Evolutionary conservation across 1,140 invertebrate genomes (phyloP).

Genomic region (Calephelis virginiensis): DNA sequence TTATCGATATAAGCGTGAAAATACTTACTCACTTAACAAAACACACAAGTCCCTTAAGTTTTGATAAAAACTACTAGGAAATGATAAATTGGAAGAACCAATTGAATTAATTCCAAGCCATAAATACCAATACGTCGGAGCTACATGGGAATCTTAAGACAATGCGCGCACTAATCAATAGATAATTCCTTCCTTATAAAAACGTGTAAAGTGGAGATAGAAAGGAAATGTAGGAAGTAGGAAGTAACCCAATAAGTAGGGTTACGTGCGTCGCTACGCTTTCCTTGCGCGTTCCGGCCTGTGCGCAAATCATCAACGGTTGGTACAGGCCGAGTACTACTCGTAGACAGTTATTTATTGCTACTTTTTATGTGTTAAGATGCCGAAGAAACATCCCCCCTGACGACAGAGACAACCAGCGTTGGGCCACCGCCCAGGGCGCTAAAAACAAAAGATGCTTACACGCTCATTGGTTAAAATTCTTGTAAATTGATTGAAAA

Average conservation of each 20-base stretch:
- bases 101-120: not conserved
- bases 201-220: slow-evolving; percentile 31
- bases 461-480: too few relatives aligned
- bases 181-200: slow-evolving; percentile 41
- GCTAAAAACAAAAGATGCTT: too few relatives aligned
- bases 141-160: slow-evolving; percentile 1
- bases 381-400: too few relatives aligned
- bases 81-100: not conserved
- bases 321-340: slow-evolving; percentile 19
- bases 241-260: slow-evolving; percentile 53
- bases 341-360: too few relatives aligned
- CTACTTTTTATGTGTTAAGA: too few relatives aligned
- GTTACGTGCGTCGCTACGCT: slow-evolving; percentile 50
- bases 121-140: slow-evolving; percentile 5
- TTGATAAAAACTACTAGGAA: not conserved
- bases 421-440: too few relatives aligned
- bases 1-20: not conserved
- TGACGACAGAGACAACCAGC: too few relatives aligned
- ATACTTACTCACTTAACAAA: not conserved
- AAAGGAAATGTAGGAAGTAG: slow-evolving; percentile 45
- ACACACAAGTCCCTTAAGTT: not conserved
- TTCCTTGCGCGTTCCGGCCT: slow-evolving; percentile 41
- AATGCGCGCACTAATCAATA: slow-evolving; percentile 5
- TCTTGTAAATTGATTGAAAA: too few relatives aligned
- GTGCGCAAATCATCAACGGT: slow-evolving; percentile 26